These are phyloP conservation scores for Sesia apiformis DNA, from an alignment of 2,888 invertebrate genomes.

Conservation along the genomic window DNA sequence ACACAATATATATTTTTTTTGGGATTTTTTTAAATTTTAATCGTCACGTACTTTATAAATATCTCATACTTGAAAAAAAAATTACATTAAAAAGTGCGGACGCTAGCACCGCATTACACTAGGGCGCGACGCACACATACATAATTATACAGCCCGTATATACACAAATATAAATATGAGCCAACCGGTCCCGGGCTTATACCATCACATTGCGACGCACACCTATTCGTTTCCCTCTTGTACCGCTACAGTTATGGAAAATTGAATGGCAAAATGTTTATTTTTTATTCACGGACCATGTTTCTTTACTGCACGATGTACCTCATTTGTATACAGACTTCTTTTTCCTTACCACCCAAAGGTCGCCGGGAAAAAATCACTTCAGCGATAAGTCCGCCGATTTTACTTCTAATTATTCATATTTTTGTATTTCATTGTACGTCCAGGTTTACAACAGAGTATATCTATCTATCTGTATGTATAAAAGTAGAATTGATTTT, in stretches of 20 bases:
- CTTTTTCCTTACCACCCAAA: no score
- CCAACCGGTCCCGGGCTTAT: constrained; percentile 42
- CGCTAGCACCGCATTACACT: constrained; percentile 29
- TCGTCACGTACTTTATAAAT: constrained; percentile 72
- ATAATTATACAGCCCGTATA: constrained; percentile 18
- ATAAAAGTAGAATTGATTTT: no score
- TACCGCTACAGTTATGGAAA: constrained; percentile 67
- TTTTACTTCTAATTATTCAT: no score
- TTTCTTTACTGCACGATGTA: no score
- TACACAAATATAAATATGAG: constrained; percentile 55
- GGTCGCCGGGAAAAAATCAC: no score
- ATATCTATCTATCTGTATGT: no score
- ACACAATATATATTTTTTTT: constrained; percentile 38
- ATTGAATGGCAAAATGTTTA: no score
- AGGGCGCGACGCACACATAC: constrained; percentile 32
- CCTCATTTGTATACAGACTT: no score
- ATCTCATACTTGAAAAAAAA: constrained; percentile 73
- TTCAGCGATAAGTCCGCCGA: no score
- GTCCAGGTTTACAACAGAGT: no score
- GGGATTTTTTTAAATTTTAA: constrained; percentile 50
- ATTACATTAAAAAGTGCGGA: constrained; percentile 60
- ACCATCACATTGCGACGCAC: constrained; percentile 65
- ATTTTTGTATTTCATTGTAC: no score
- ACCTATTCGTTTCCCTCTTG: constrained; percentile 60
- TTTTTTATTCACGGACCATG: no score